These are phyloP conservation scores for Lycocerus yunnanus DNA, from an alignment of 2,888 invertebrate genomes.

Conservation along the genomic window DNA sequence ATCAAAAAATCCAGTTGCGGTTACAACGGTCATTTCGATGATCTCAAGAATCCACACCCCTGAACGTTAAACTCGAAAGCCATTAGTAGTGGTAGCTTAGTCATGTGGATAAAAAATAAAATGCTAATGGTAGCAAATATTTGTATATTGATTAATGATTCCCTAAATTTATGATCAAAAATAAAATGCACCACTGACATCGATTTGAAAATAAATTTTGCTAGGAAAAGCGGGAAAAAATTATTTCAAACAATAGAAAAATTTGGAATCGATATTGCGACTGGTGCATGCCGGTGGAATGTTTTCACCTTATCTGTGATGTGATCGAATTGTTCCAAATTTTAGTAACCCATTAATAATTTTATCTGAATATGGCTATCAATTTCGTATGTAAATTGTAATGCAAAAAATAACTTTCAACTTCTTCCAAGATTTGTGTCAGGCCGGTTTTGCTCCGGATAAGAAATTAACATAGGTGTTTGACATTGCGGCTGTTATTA, in stretches of 20 bases:
- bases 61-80: not conserved
- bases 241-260: not conserved
- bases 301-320: not conserved
- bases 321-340: not conserved
- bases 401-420: not conserved
- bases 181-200: not conserved
- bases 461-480: conserved; percentile 13
- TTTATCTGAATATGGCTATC: not conserved
- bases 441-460: conserved; percentile 2
- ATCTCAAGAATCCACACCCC: not conserved
- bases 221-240: not conserved
- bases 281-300: no score
- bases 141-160: not conserved
- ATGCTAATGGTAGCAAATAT: not conserved
- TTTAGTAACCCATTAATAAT: not conserved
- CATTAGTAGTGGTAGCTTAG: not conserved
- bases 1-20: not conserved
- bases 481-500: conserved; percentile 18
- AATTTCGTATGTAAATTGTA: not conserved
- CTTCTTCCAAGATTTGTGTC: conserved; percentile 2
- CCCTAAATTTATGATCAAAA: not conserved
- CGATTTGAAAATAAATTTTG: not conserved
- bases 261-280: not conserved
- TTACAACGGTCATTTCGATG: not conserved
- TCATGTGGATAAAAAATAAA: not conserved